These are phyloP conservation scores for Parauchenoglanis punctatus DNA, from an alignment of 2,797 vertebrate species.

Conservation along the genomic window DNA sequence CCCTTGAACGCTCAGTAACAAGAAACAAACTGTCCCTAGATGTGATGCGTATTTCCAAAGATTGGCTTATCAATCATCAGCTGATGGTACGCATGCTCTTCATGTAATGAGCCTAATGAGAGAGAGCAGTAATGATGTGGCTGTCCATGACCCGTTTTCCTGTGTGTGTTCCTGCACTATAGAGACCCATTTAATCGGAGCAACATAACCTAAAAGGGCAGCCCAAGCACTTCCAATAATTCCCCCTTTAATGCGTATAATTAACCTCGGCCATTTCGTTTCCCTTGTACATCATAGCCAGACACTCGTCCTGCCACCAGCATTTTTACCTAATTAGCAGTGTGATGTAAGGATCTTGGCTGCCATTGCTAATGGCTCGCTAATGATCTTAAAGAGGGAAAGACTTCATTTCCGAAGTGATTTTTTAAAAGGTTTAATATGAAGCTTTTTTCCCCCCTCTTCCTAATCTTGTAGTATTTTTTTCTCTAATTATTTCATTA, in stretches of 20 bases:
- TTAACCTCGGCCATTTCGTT: conserved; percentile 63
- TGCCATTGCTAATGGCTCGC: conserved; percentile 64
- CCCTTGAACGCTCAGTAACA: background rate
- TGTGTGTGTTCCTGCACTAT: conserved; percentile 21
- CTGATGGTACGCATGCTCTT: background rate
- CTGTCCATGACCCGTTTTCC: background rate
- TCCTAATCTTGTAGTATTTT: conserved; percentile 51
- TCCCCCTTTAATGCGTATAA: conserved; percentile 64
- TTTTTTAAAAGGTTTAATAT: conserved; percentile 59
- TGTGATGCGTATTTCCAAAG: background rate
- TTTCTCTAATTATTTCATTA: conserved; percentile 51
- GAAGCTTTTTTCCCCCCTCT: conserved; percentile 34
- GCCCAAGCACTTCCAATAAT: conserved; percentile 62
- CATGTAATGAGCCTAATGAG: background rate
- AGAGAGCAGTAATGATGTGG: background rate
- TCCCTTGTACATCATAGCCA: conserved; percentile 61
- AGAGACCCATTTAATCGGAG: conserved; percentile 46
- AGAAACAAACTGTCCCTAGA: conserved; percentile 32
- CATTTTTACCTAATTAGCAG: conserved; percentile 66
- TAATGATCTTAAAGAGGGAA: conserved; percentile 66
- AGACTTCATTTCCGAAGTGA: conserved; percentile 66
- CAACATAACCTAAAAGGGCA: conserved; percentile 52
- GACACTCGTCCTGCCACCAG: conserved; percentile 60
- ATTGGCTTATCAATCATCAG: background rate
- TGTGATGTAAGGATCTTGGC: conserved; percentile 63